Base-by-base conservation (phyloP, 2,888 invertebrate species). In the Eulithis prunata region DNA sequence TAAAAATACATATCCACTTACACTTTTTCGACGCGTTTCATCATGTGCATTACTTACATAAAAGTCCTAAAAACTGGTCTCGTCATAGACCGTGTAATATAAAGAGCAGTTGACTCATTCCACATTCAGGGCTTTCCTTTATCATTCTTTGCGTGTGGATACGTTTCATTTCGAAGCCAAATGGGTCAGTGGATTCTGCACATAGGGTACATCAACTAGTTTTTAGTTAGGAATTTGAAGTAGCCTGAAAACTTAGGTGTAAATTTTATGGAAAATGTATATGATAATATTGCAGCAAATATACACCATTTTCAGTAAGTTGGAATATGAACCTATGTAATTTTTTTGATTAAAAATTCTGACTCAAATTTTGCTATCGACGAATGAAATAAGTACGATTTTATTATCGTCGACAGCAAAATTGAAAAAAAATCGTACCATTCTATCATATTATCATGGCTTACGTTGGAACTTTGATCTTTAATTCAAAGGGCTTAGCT, bases 121-220 rank as follows among this genome's bases (percentile, higher is more conserved):
- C 77, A 80, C 81, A 85, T 89, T 89, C 87, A 85, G 82, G 74
- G 74, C 78, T 80, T 80, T 81, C 81, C 77, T 79, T 83, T 73
- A 68, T 79, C 77, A 81, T 81, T 86, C 87, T 88, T 88, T 86
- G 85, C 86, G 83, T 80, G 80, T 78, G 79, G 80, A 57, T 85
- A 83, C 84, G 85, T 84, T 88, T 86, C 87, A 84, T 87, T 87
- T 87, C 82, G 84, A 88, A 87, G 86, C 86, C 84, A 90, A 89
- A 86, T 89, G 79, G 89, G 89, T 89, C 89, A 87, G 83, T 77
- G 81, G 83, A 83, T 82, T 80, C 79, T 73, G 75, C 77, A 81
- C 83, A 81, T 21, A 21, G 21, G 21, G 32, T 80, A 78, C 74
- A 80, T 79, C 79, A 77, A 73, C 75, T 73, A 36, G 53, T 13